Conservation (phyloP, 2,797 vertebrate species). For the Nasua narica region DNA sequence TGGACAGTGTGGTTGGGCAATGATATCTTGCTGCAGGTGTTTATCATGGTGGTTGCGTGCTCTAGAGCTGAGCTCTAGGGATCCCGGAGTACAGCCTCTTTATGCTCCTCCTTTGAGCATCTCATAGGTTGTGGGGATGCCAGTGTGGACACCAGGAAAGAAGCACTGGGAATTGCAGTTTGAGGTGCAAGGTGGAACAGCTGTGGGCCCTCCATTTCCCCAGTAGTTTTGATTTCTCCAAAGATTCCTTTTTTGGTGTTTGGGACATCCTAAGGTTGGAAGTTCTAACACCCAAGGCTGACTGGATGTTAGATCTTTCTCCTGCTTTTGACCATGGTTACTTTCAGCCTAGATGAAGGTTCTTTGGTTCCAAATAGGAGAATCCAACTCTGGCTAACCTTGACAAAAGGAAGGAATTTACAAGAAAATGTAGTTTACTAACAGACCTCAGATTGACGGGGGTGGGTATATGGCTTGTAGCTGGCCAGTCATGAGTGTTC, state of each 20-base stretch:
- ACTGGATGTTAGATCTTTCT: background rate
- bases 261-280: background rate
- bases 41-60: background rate
- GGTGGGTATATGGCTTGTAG: background rate
- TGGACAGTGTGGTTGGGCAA: slow-evolving; percentile 80
- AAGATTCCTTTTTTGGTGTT: background rate
- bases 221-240: background rate
- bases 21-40: background rate
- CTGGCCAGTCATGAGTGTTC: background rate
- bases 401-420: background rate
- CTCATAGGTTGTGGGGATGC: background rate
- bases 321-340: background rate
- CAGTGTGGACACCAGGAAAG: fast-evolving
- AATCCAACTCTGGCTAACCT: background rate
- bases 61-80: slow-evolving; percentile 9
- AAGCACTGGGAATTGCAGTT: background rate
- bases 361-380: background rate
- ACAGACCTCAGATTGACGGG: background rate
- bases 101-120: background rate
- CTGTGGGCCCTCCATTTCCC: background rate
- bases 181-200: background rate
- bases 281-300: background rate
- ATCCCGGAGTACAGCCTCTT: background rate
- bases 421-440: background rate
- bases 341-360: background rate